Evolutionary conservation across 2,888 invertebrate species (phyloP), one percentile per base, ranked within the genome.

Genomic region (Melanophora roralis): DNA sequence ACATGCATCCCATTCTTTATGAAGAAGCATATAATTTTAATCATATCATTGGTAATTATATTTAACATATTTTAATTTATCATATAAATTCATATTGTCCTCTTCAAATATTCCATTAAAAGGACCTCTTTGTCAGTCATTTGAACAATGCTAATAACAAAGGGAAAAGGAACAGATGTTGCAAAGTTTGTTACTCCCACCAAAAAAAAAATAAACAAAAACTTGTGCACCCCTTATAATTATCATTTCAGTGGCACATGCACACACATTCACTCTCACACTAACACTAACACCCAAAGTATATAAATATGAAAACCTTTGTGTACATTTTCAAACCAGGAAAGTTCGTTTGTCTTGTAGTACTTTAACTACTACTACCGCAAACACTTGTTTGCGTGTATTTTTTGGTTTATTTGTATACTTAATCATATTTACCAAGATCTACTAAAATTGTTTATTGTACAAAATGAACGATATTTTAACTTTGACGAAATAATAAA

Each of bases 351-450:
- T 45, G 16, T 23, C 9, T 16, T 12, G 53, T 64, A 40, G 11
- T 47, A 27, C 47, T 53, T 36, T n/a, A 60, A 60, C 60, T 68
- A 60, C 60, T 55, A n/a, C 60, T 40, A 60, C 49, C 16, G 38
- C 57, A 51, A 38, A 65, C 57, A 27, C 19, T 62, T 62, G 38
- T 68, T 75, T 27, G 34, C 23, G 65, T 53, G 9, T 69, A 51
- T 73, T 38, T 57, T 38, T 49, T 32, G 57, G 34, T 74, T 49
- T 65, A 49, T 74, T 78, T 79, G 65, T 74, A 32, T 60, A 65
- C 32, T 74, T 79, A 69, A 79, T 79, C 79, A 79, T 79, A 79
- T 79, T 79, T 79, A 60, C 65, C 53, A 60, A 75, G 75, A 69
- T 67, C 67, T n/a, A n/a, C n/a, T 65, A 74, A 51, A 71, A 23